Evolutionary conservation across 2,797 vertebrate genomes (phyloP), one percentile per base, ranked within the genome.

Genomic region (Clarias pachynema): DNA sequence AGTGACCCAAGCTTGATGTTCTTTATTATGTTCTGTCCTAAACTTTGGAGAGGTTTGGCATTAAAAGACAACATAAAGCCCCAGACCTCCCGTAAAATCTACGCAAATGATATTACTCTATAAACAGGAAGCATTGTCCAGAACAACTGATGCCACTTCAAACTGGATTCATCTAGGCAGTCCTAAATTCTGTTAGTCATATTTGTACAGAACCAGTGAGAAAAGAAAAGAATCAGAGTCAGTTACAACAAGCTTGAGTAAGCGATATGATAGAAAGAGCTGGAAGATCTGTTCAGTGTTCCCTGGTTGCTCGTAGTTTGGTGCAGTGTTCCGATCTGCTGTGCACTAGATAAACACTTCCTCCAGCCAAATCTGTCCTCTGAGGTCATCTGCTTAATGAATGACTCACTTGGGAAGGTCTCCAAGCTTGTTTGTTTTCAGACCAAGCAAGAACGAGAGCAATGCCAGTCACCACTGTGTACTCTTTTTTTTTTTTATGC

Each of bases 311-410:
- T 86, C 37, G 65, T 79, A 57, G 73, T 72, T 70, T 20, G 57
- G 20, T 56, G 80, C 49, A 83, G 72, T 63, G 81, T 81, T 78
- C 74, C 9, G 56, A 75, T 79, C 49, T 31, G 9, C 22, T 68
- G 65, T 80, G 37, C 2, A 14, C 63, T 78, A 57, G 74, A 86
- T 86, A 86, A 86, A 86, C 85, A 86, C 53, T 79, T 83, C 81
- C 56, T 66, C 26, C 65, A 88, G 87, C 82, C 86, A 91, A 89
- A 86, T 89, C 88, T 44, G 82, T 84, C 89, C 57, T 70, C 86
- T 86, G 85, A 87, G 83, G 82, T 87, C 82, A 84, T 77, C 22
- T 29, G 79, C 56, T 14, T 75, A 84, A 87, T 81, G 83, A 84
- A 87, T 81, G 86, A 87, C 49, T 84, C 83, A 84, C 69, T 66